phyloP scores from a whole-genome alignment of 1,140 invertebrate species.

The Argopecten irradians region DNA sequence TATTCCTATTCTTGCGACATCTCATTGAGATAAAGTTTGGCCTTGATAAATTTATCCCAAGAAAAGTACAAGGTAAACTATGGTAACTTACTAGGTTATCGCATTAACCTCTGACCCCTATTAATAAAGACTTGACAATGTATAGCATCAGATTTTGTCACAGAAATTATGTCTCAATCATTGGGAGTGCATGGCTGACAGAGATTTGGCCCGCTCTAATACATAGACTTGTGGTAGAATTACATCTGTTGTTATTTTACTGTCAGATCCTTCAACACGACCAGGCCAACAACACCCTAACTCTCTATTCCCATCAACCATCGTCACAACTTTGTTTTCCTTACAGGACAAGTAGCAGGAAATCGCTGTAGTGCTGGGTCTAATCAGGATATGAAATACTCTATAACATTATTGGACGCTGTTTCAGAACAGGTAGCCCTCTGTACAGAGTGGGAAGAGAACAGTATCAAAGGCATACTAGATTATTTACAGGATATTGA shows the following conservation, averaged over 20 bases:
- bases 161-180: slow-evolving; percentile 22
- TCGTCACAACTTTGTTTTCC: neutral
- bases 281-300: neutral
- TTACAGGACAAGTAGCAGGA: neutral
- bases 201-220: neutral
- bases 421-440: neutral
- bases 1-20: too few relatives aligned
- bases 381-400: neutral
- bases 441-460: too few relatives aligned
- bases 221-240: neutral
- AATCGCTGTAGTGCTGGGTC: slow-evolving; percentile 3
- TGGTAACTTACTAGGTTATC: neutral
- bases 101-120: neutral
- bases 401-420: neutral
- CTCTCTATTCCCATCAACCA: neutral
- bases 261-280: neutral
- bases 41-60: too few relatives aligned
- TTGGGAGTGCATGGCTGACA: neutral
- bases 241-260: neutral
- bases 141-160: neutral
- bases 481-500: neutral
- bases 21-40: too few relatives aligned
- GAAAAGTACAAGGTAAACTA: neutral
- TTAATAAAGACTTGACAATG: neutral
- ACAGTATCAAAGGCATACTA: neutral